phyloP scores from a whole-genome alignment of 2,113 vertebrate species.

The Tympanuchus pallidicinctus region DNA sequence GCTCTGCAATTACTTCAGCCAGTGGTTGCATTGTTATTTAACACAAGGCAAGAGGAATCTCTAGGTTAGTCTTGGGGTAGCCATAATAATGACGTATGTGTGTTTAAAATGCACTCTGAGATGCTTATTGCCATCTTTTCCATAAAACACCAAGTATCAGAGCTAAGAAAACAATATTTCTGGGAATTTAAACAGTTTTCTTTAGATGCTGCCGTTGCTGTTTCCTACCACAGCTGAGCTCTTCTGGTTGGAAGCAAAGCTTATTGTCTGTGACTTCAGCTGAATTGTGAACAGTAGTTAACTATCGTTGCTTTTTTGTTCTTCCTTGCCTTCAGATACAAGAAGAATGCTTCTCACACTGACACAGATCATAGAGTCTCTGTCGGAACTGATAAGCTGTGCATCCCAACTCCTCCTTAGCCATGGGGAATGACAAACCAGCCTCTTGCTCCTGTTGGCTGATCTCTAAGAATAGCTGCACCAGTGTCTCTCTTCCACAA shows the following conservation, averaged over 20 bases:
- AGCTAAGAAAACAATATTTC: not conserved
- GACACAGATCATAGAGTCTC: constrained; percentile 63
- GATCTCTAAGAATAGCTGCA: constrained; percentile 45
- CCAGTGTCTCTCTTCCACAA: not conserved
- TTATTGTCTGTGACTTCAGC: constrained; percentile 16
- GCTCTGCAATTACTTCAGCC: not conserved
- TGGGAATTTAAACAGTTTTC: not conserved
- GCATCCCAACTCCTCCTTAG: constrained; percentile 30
- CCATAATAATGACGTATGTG: not conserved
- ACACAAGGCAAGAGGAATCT: not conserved
- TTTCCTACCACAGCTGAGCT: not conserved
- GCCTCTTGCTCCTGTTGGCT: constrained; percentile 37
- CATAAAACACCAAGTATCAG: not conserved
- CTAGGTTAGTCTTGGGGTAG: not conserved
- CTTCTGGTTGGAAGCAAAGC: not conserved
- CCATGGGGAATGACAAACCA: constrained; percentile 30
- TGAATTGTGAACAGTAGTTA: constrained; percentile 43
- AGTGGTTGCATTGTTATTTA: not conserved
- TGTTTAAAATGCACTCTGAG: not conserved
- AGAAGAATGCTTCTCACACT: not conserved
- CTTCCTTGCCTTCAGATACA: constrained; percentile 29
- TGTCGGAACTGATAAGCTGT: constrained; percentile 66
- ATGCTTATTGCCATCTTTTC: not conserved
- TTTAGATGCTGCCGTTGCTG: not conserved
- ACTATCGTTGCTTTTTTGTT: constrained; percentile 4